These are phyloP conservation scores for Cataglyphis hispanica DNA, from an alignment of 1,140 invertebrate species.

Conservation along the genomic window DNA sequence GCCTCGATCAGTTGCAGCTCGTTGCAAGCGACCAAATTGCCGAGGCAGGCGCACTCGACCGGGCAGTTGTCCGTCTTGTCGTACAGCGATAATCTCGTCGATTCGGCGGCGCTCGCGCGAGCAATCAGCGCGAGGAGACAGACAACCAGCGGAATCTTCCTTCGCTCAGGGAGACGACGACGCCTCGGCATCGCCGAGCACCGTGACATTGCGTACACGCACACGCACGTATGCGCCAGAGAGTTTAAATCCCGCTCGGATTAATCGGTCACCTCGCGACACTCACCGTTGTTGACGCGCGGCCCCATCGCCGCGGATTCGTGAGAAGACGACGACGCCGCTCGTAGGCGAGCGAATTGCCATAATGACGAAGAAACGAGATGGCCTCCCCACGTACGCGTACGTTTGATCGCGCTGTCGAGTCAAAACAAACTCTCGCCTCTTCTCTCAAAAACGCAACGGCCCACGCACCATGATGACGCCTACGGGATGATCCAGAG, in stretches of 20 bases:
- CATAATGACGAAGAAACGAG: conserved; percentile 71
- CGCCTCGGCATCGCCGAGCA: conserved; percentile 44
- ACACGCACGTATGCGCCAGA: not conserved
- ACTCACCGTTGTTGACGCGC: conserved; percentile 28
- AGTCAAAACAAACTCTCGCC: conserved; percentile 77
- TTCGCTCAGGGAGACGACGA: conserved; percentile 28
- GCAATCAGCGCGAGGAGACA: conserved; percentile 17
- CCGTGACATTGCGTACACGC: conserved; percentile 62
- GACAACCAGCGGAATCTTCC: conserved; percentile 14
- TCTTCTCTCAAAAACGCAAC: conserved; percentile 60
- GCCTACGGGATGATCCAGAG: conserved; percentile 65
- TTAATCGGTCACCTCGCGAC: conserved; percentile 61
- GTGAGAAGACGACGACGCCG: conserved; percentile 38
- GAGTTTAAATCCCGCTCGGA: conserved; percentile 27
- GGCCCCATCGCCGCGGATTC: conserved; percentile 61
- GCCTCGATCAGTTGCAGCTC: conserved; percentile 81
- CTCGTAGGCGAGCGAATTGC: conserved; percentile 61
- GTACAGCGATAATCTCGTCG: not conserved
- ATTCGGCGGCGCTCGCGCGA: not conserved
- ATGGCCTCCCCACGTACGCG: conserved; percentile 4
- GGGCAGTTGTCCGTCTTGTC: conserved; percentile 78
- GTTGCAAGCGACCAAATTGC: conserved; percentile 82
- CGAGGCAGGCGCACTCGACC: conserved; percentile 83
- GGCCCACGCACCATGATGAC: conserved; percentile 76
- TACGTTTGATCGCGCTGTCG: conserved; percentile 37